Base-by-base conservation (phyloP, 2,113 vertebrate genomes). In the Pagrus major region DNA sequence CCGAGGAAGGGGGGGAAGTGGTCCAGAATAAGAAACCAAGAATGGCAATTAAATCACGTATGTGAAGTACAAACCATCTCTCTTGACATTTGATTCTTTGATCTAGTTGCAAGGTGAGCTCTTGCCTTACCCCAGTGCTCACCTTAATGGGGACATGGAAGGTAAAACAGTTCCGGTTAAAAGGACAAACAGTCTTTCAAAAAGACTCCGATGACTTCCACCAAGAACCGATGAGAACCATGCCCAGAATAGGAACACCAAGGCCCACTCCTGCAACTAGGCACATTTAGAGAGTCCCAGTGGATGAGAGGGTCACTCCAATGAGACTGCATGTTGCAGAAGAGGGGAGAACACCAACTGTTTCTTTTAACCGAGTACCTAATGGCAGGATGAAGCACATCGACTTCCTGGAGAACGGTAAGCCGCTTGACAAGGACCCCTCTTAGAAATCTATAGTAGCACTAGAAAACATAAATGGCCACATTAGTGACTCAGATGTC, bases 201-300 rank as follows among this genome's bases (percentile, higher is more conserved):
- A 86, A 81, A 79, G 59, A 83, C 33, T 56, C 29, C 39, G 10
- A 33, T 80, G 79, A 88, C 74, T 78, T 85, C 67, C 68, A 68
- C 44, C 74, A 60, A 20, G 73, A 80, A 63, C 63, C 42, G 46
- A 76, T 80, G 70, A 31, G 33, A 65, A 49, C 72, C 49, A 21
- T 25, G 27, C 49, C 70, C 4, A 1, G 44, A 81, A 88, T 59
- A 83, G 60, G 75, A 64, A 84, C 84, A 68, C 49, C 29, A 75
- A 54, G 42, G 35, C 67, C 81, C 52, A 49, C 35, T 74, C 33
- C 69, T 79, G 86, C 78, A 84, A 82, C 66, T 49, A 69, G 52
- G 78, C 80, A 84, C 51, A 87, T 90, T 89, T 78, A 56, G 54
- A 64, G 52, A 29, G 66, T 91, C 87, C 84, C 87, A 46, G 71